Base-by-base conservation (phyloP, 2,113 vertebrate genomes). In the Nothocercus julius region DNA sequence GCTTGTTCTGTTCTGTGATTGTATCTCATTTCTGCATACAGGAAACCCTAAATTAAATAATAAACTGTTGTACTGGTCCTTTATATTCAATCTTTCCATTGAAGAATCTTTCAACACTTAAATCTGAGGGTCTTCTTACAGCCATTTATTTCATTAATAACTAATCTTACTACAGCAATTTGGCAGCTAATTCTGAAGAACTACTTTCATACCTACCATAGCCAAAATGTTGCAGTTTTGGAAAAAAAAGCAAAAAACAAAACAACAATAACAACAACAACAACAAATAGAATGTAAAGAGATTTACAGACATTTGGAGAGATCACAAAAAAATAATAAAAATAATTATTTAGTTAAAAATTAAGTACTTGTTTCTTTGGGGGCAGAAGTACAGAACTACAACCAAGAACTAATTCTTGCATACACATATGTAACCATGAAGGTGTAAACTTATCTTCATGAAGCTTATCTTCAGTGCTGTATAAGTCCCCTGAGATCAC, bases 1-100 rank as follows among this genome's bases (percentile, higher is more conserved):
- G 9, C 49, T 92, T 67, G 47, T 36, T 67, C 62, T 67, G 45
- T 38, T 67, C 59, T 53, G 40, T 64, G 44, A 85, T 84, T 91
- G 87, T 4, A 87, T 82, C 49, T 91, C 76, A 87, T 74, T 95
- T 89, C 44, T 90, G 24, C 53, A 86, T 53, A 86, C 47, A 28
- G 68, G 15, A 93, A 90, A 8, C 25, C 56, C 62, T 86, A 91
- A 93, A 88, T 87, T 94, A 93, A 91, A 69, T 22, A 93, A 89
- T 8, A 90, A 82, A 92, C 11, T n/a, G 51, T 25, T 30, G 9
- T 10, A 86, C 8, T 44, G 36, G 21, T 92, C 4, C 20, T 86
- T 87, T 56, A 56, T 73, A 87, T 28, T 68, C 45, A 91, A 76
- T 40, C 78, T 82, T 28, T 87, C 32, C 58, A 36, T 83, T 27